Percentiles rank a stretch among this genome's conserved stretches.
Evolutionary conservation across 2,888 invertebrate genomes (phyloP).

Genomic region (Erynnis tages): DNA sequence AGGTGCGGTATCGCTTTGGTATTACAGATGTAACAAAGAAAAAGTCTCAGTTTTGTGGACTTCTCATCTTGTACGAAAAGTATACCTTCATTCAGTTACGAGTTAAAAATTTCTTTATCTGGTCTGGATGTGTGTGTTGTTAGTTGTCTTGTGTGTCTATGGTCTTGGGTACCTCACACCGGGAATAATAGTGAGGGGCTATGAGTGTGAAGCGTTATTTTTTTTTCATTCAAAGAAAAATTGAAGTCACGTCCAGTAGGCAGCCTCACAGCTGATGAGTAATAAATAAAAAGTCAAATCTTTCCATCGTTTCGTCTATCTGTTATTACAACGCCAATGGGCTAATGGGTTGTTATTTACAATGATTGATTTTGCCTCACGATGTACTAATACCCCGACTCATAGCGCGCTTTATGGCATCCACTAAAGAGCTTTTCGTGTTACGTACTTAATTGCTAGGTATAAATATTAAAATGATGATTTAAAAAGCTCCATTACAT

Average conservation of each 20-base stretch:
- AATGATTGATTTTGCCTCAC: conserved; percentile 15
- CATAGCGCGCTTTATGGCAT: not conserved
- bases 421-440: not conserved
- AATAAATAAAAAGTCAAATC: not conserved
- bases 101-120: too few relatives aligned
- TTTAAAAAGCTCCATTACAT: not conserved
- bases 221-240: too few relatives aligned
- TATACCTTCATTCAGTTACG: too few relatives aligned
- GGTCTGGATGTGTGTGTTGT: too few relatives aligned
- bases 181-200: too few relatives aligned
- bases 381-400: not conserved
- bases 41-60: too few relatives aligned
- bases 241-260: too few relatives aligned
- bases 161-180: too few relatives aligned
- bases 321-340: not conserved
- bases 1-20: not conserved
- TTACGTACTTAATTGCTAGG: not conserved
- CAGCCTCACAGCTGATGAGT: too few relatives aligned
- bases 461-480: conserved; percentile 5
- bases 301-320: not conserved
- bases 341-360: conserved; percentile 6
- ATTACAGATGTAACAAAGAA: not conserved
- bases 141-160: too few relatives aligned
- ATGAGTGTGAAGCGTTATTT: too few relatives aligned
- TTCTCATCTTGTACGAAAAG: too few relatives aligned